A percentile compares a stretch with the other conserved stretches of the same genome.
Conservation (phyloP, 2,888 invertebrate genomes). For the Melanostoma mellinum region DNA sequence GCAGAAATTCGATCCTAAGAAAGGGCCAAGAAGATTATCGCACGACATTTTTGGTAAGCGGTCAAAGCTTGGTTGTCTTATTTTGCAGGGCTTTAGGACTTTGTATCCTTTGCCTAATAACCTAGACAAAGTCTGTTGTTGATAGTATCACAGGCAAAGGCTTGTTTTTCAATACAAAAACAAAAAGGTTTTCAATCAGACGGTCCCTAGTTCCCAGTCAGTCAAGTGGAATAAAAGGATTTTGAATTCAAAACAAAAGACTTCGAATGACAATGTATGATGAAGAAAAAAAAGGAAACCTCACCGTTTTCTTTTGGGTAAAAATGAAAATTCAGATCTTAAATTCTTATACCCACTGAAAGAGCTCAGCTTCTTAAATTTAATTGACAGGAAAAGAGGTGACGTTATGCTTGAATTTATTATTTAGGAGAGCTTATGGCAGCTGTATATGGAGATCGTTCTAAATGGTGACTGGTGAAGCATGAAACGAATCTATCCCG, state of each 20-base stretch:
- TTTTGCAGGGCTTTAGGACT: slow-evolving; percentile 3
- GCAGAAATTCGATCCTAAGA: too few relatives aligned
- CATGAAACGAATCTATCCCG: slow-evolving; percentile 1
- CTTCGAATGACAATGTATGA: slow-evolving; percentile 44
- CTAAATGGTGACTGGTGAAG: slow-evolving; percentile 25
- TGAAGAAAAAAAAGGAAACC: slow-evolving; percentile 23
- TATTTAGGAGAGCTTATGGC: not conserved
- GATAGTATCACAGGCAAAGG: slow-evolving; percentile 29
- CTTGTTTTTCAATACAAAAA: slow-evolving; percentile 34
- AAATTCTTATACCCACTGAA: not conserved
- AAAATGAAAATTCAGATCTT: slow-evolving; percentile 21
- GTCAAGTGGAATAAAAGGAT: slow-evolving; percentile 66
- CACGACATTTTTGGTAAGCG: slow-evolving; percentile 54
- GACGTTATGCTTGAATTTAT: not conserved
- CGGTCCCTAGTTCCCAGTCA: slow-evolving; percentile 44
- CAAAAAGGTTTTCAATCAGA: not conserved
- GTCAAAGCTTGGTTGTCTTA: slow-evolving; percentile 24
- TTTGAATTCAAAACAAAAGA: slow-evolving; percentile 43
- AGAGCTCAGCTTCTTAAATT: slow-evolving; percentile 5
- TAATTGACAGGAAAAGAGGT: slow-evolving; percentile 8
- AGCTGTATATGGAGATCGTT: slow-evolving; percentile 3
- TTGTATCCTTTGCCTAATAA: slow-evolving; percentile 42
- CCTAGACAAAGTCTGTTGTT: slow-evolving; percentile 31
- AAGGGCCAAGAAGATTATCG: slow-evolving; percentile 30
- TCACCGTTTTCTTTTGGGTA: not conserved